These are phyloP conservation scores for Agelaius phoeniceus DNA, from an alignment of 2,113 vertebrate species.

Conservation along the genomic window DNA sequence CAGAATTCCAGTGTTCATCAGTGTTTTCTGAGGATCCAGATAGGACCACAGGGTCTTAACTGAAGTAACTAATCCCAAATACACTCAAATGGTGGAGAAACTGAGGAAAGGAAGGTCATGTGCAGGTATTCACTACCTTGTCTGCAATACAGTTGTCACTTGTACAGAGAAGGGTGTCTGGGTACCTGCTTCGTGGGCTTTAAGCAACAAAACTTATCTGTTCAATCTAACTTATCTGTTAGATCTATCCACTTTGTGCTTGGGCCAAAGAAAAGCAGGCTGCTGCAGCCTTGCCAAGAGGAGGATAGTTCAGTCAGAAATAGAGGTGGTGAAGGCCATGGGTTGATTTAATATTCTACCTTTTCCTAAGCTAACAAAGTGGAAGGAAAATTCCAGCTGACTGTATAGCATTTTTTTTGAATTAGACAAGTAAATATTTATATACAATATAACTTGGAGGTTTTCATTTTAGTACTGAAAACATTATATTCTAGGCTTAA, in stretches of 20 bases:
- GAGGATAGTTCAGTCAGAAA: not conserved
- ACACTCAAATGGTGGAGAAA: not conserved
- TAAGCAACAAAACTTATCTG: not conserved
- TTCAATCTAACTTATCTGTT: not conserved
- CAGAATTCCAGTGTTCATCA: not conserved
- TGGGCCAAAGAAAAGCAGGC: not conserved
- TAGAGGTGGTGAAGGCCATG: not conserved
- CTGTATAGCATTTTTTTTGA: accelerated
- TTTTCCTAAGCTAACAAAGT: not conserved
- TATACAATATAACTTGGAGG: not conserved
- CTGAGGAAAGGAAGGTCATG: not conserved
- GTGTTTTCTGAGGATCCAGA: not conserved
- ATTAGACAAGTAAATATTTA: not conserved
- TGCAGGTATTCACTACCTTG: not conserved
- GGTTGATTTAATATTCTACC: not conserved
- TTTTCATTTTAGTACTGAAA: not conserved
- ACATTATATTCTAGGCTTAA: not conserved
- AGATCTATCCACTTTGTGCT: not conserved
- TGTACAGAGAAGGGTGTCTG: not conserved
- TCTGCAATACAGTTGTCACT: not conserved
- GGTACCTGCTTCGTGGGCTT: not conserved
- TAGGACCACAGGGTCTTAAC: not conserved
- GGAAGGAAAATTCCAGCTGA: not conserved
- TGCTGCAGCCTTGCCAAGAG: not conserved
- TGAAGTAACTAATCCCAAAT: not conserved